phyloP scores from a whole-genome alignment of 1,140 invertebrate genomes.

The Orchestia grillus region DNA sequence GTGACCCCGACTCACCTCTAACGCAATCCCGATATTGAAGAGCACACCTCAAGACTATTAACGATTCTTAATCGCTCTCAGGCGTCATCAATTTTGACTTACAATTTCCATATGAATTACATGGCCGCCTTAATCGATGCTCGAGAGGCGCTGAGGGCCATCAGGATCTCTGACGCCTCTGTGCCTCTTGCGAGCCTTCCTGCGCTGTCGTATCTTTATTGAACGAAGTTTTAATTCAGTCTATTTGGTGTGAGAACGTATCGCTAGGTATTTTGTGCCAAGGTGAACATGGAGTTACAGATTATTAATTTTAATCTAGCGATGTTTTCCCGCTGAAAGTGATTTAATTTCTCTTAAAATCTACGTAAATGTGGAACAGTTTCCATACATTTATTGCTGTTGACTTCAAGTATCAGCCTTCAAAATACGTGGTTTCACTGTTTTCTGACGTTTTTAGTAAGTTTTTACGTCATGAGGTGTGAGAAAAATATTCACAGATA shows the following conservation, averaged over 20 bases:
- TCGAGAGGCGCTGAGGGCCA: not conserved
- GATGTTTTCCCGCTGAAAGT: not conserved
- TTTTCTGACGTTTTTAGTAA: too few relatives aligned
- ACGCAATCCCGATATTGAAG: conserved; percentile 30
- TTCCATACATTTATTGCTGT: too few relatives aligned
- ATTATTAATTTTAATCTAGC: not conserved
- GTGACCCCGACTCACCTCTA: conserved; percentile 13
- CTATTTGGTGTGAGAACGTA: not conserved
- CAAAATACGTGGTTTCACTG: too few relatives aligned
- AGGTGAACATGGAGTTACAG: not conserved
- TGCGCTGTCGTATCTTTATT: not conserved
- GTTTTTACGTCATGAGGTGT: too few relatives aligned
- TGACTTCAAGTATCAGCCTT: too few relatives aligned
- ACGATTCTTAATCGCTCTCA: conserved; percentile 50
- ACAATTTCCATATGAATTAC: conserved; percentile 54
- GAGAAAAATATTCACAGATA: too few relatives aligned
- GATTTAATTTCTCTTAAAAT: not conserved
- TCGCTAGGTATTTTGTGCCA: not conserved
- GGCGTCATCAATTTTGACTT: conserved; percentile 45
- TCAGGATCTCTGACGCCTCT: not conserved
- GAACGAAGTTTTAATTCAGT: not conserved
- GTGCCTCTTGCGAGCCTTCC: not conserved
- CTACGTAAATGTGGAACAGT: not conserved
- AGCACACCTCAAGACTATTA: conserved; percentile 50
- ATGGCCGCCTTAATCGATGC: conserved; percentile 49